Evolutionary conservation across 2,797 vertebrate species (phyloP).

Genomic region (Scyliorhinus canicula): DNA sequence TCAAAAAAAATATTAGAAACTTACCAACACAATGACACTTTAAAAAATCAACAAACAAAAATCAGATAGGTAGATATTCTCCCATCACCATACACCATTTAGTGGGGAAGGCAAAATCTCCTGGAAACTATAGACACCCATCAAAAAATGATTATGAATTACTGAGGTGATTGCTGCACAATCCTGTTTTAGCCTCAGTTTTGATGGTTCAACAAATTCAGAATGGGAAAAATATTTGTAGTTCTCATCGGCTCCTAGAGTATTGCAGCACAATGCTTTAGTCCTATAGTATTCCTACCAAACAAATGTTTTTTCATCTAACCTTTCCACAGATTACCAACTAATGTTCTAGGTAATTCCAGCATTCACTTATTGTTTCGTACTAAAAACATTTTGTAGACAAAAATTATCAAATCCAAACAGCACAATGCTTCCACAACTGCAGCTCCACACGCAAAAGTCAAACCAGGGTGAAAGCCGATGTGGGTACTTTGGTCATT

Average conservation of each 20-base stretch:
- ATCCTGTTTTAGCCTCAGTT: no score
- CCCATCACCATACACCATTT: background rate
- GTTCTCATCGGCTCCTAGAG: no score
- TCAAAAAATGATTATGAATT: background rate
- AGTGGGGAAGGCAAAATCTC: background rate
- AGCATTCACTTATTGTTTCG: no score
- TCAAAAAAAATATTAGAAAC: no score
- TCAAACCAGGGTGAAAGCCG: background rate
- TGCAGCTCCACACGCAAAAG: background rate
- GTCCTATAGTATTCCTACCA: background rate
- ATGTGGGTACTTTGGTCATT: background rate
- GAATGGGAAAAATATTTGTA: no score
- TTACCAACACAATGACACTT: no score
- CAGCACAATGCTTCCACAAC: background rate
- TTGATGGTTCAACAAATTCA: no score
- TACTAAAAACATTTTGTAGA: background rate
- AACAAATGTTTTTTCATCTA: background rate
- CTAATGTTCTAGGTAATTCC: no score
- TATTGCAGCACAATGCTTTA: no score
- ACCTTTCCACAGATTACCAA: background rate
- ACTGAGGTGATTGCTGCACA: background rate
- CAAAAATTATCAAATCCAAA: background rate
- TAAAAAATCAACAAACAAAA: background rate
- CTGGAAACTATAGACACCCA: background rate
- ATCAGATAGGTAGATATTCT: background rate